Evolutionary conservation across 2,797 vertebrate species (phyloP).

Genomic region (Lemur catta): DNA sequence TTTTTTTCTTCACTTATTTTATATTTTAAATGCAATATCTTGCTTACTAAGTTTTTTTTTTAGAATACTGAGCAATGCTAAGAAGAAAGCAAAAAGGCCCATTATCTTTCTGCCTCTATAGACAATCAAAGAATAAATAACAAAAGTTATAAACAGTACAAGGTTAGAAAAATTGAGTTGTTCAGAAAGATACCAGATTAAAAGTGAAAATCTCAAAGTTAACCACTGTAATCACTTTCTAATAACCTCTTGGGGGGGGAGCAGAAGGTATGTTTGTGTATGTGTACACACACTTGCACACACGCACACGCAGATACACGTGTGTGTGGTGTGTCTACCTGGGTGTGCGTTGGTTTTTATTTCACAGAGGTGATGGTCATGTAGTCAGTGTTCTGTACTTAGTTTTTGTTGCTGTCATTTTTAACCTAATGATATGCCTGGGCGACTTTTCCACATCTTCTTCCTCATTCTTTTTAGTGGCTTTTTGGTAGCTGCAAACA

Average conservation of each 20-base stretch:
- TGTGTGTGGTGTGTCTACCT: neutral
- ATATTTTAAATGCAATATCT: neutral
- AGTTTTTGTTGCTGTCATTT: neutral
- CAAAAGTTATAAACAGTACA: neutral
- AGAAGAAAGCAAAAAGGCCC: neutral
- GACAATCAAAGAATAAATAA: neutral
- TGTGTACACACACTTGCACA: too few relatives aligned
- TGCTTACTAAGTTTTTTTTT: neutral
- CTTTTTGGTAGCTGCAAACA: neutral
- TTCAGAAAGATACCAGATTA: neutral
- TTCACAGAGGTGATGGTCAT: neutral
- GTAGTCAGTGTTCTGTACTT: neutral
- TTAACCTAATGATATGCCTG: neutral
- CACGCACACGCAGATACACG: accelerated
- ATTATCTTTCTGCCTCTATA: neutral
- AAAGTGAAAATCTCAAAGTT: neutral
- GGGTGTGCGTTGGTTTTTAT: neutral
- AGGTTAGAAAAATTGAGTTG: neutral
- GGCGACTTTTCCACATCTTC: neutral
- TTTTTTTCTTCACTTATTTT: neutral
- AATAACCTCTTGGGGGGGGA: neutral
- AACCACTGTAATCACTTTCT: neutral
- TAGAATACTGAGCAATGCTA: neutral
- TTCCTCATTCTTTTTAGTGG: neutral
- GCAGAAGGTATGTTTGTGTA: neutral